These are phyloP conservation scores for Coelopa frigida DNA, from an alignment of 1,140 invertebrate species.

Conservation along the genomic window DNA sequence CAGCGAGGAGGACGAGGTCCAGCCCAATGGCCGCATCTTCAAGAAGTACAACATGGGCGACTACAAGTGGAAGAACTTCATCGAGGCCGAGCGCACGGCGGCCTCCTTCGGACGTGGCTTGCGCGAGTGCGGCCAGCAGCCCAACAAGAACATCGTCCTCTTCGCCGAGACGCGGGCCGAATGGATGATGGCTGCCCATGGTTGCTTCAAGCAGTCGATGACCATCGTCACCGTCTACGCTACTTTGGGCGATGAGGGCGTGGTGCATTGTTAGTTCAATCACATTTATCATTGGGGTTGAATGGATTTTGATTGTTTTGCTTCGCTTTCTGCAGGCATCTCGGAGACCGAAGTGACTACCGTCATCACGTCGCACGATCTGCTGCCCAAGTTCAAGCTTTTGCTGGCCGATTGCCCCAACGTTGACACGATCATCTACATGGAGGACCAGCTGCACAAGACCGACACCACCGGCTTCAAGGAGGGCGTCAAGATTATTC, in stretches of 20 bases:
- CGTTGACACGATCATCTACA: slow-evolving; percentile 76
- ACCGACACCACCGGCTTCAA: slow-evolving; percentile 63
- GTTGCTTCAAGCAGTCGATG: slow-evolving; percentile 88
- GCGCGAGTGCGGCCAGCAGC: slow-evolving; percentile 56
- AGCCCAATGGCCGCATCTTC: slow-evolving; percentile 89
- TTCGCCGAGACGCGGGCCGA: slow-evolving; percentile 96
- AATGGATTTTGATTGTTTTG: neutral
- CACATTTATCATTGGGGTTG: no score
- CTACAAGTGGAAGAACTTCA: slow-evolving; percentile 85
- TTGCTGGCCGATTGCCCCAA: slow-evolving; percentile 60
- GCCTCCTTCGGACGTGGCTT: slow-evolving; percentile 73
- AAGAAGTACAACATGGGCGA: slow-evolving; percentile 95
- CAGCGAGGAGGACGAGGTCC: slow-evolving; percentile 86
- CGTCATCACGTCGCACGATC: slow-evolving; percentile 82
- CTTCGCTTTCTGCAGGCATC: slow-evolving; percentile 48
- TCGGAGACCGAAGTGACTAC: slow-evolving; percentile 92
- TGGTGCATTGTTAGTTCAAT: slow-evolving; percentile 66
- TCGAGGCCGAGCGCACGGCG: slow-evolving; percentile 68
- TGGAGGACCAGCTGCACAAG: slow-evolving; percentile 75
- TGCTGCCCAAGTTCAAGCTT: slow-evolving; percentile 81
- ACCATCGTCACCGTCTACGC: slow-evolving; percentile 95
- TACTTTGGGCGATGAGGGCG: slow-evolving; percentile 92
- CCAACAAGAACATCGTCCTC: slow-evolving; percentile 73
- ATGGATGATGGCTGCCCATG: slow-evolving; percentile 93
- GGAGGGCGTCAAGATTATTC: slow-evolving; percentile 57